Evolutionary conservation across 2,113 vertebrate genomes (phyloP), one percentile per base, ranked within the genome.

Genomic region (Chloropsis cyanopogon): DNA sequence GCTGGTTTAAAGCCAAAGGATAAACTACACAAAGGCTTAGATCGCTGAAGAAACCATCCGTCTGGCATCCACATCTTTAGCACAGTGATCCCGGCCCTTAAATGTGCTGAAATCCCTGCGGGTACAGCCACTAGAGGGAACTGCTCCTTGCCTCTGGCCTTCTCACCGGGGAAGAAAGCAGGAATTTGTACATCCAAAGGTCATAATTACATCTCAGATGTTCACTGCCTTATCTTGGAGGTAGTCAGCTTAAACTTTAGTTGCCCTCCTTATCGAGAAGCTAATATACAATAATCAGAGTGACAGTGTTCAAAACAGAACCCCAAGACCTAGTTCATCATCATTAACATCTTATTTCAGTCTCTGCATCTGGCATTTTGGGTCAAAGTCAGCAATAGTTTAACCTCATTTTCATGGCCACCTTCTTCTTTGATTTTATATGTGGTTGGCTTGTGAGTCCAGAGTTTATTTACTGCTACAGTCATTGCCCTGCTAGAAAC

Each of bases 41-140:
- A 86, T 60, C 3, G 0, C 60, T 82, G 86, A 83, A 68, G 50
- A 88, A 92, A 84, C 56, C 37, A 56, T 64, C 56, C 0, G 0
- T 44, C 24, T 39, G 35, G 11, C 42, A 37, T 8, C 13, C 0
- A 3, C 65, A 61, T 49, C 47, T 49, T 65, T 1, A 63, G 60
- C 29, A 2, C 2, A 13, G 53, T 5, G 39, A 61, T 50, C 14
- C 39, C 2, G 0, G 44, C 31, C 7, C 20, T 61, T 29, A 49
- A 39, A 35, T 0, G 10, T 20, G 65, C n/a, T 20, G 17, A 82
- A 56, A 50, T 66, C 37, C 21, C 35, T 47, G 68, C 83, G 54
- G 72, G 44, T 42, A 64, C 33, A 39, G 61, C 92, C 96, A n/a
- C 97, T 94, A 97, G 96, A 96, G 97, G 96, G 95, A 94, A 71